Base-by-base conservation (phyloP, 1,140 invertebrate species). In the Drosophila cardini region DNA sequence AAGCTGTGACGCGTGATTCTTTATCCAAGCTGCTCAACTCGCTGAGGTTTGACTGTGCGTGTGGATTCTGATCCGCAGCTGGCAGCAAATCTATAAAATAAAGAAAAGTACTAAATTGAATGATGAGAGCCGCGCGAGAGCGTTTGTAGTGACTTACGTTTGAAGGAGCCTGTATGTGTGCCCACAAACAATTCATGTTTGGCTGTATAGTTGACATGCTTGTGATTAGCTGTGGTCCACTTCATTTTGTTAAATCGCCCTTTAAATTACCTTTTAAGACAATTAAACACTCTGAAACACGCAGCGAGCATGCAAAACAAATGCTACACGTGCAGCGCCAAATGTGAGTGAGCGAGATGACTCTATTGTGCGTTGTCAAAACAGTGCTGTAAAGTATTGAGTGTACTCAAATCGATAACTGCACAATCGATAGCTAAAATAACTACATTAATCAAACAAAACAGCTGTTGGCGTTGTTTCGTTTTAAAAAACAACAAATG, bases 1-100 rank as follows among this genome's bases (percentile, higher is more conserved):
- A 93, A 1, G 94, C 92, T 1, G 94, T 95, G 16, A 98, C 92
- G 0, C 92, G 76, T 1, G 94, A 93, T 32, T 93, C 92, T 75
- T 94, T 94, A 53, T 93, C 91, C 32, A 94, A 63, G 1, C 80
- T 72, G 30, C 92, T 93, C 2, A 94, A 81, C 18, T 93, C 92
- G 10, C 93, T 91, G 2, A 94, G 71, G 63, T 94, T 94, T 7
- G 52, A 74, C 43, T 92, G 91, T 2, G 61, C 61, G 32, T 86
- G 60, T 0, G 91, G 91, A 30, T 78, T 90, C 13, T 90, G 76
- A 5, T 91, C 80, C 6, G 72, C 62, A 1, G 73, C 70, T 2
- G 91, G 84, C 13, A 72, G 11, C 46, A 92, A 43, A 40, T 89
- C 91, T 92, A 10, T 40, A 34, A 50, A 3, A 9, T 46, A 52